These are phyloP conservation scores for Nerophis lumbriciformis DNA, from an alignment of 2,113 vertebrate genomes.

Conservation along the genomic window DNA sequence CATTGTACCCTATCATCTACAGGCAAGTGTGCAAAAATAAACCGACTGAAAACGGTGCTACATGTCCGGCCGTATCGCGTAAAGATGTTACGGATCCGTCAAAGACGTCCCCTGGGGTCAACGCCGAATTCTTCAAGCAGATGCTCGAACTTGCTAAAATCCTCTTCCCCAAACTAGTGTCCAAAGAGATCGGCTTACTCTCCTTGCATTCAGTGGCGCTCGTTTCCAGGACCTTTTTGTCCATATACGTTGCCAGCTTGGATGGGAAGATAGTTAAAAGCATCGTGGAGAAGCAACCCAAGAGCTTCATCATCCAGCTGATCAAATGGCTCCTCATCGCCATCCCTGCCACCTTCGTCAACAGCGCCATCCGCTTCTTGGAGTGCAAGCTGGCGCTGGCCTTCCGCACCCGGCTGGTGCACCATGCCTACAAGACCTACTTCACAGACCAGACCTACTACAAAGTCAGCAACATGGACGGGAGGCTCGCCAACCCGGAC, in stretches of 20 bases:
- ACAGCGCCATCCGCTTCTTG: conserved; percentile 94
- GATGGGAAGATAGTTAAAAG: conserved; percentile 96
- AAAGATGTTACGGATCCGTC: conserved; percentile 9
- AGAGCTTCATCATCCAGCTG: conserved; percentile 81
- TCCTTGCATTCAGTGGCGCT: conserved; percentile 89
- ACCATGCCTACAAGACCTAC: conserved; percentile 89
- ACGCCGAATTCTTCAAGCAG: conserved; percentile 86
- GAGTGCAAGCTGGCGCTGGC: conserved; percentile 94
- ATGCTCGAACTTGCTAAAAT: conserved; percentile 83
- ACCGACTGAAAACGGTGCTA: conserved; percentile 60
- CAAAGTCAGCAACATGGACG: conserved; percentile 92
- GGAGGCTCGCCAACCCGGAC: conserved; percentile 90
- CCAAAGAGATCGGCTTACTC: conserved; percentile 83
- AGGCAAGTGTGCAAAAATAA: conserved; percentile 59
- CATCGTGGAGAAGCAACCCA: conserved; percentile 90
- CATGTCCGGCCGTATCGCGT: conserved; percentile 2
- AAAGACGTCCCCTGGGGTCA: conserved; percentile 74
- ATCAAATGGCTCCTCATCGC: conserved; percentile 94
- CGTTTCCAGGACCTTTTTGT: conserved; percentile 93
- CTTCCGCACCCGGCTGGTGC: conserved; percentile 90
- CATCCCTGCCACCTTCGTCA: conserved; percentile 96
- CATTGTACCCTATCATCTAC: conserved; percentile 80
- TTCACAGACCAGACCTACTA: conserved; percentile 95
- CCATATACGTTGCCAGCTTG: conserved; percentile 91
- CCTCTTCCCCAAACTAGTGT: conserved; percentile 85